phyloP scores from a whole-genome alignment of 2,888 invertebrate species.

The Phlogophora meticulosa region DNA sequence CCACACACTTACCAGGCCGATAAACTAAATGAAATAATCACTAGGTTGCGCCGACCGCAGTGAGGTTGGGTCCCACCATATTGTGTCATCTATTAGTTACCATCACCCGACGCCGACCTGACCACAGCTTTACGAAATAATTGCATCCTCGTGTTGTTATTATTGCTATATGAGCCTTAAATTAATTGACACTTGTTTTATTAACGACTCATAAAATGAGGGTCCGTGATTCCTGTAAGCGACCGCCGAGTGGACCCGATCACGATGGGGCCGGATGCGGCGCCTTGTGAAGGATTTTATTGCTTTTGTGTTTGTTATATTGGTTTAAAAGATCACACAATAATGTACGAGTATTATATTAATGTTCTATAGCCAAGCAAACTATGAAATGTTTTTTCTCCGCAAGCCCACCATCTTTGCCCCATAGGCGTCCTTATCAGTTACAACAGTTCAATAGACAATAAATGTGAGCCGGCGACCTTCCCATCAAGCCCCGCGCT shows the following conservation, averaged over 20 bases:
- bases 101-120: neutral
- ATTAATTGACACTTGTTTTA: constrained; percentile 59
- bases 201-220: constrained; percentile 40
- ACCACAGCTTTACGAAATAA: constrained; percentile 33
- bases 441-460: neutral
- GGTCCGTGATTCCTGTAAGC: constrained; percentile 32
- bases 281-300: neutral
- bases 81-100: constrained; percentile 16
- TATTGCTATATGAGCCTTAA: constrained; percentile 24
- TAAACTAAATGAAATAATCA: constrained; percentile 4
- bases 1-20: neutral
- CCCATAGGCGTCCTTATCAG: constrained; percentile 8
- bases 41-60: neutral
- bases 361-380: no score
- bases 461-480: constrained; percentile 5
- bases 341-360: no score
- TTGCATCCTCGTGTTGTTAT: constrained; percentile 19
- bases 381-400: neutral
- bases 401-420: neutral
- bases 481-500: constrained; percentile 11
- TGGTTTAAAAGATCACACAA: neutral
- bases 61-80: neutral
- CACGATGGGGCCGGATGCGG: constrained; percentile 22
- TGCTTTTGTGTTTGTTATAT: constrained; percentile 3
- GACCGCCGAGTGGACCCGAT: constrained; percentile 19